Conservation (phyloP, 2,113 vertebrate species). For the Tor tambroides region DNA sequence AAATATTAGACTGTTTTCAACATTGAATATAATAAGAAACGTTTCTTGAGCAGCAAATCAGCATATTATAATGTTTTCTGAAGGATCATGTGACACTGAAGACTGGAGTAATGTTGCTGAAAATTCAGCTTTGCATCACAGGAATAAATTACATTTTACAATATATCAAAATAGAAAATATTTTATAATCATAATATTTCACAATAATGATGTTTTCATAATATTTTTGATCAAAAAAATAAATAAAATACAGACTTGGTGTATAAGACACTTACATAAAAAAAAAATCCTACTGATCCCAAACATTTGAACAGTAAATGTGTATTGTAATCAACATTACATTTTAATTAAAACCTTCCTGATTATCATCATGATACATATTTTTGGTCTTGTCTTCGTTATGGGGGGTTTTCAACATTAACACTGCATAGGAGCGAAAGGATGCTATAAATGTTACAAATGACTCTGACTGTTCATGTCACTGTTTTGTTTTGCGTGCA, state of each 20-base stretch:
- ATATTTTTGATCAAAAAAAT: neutral
- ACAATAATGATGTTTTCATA: neutral
- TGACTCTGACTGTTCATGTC: constrained; percentile 28
- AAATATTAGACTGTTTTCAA: neutral
- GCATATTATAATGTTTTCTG: neutral
- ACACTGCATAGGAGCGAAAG: neutral
- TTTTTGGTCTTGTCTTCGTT: neutral
- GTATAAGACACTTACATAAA: neutral
- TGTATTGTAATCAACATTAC: neutral
- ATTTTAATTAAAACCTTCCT: neutral
- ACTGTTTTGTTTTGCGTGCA: constrained; percentile 27
- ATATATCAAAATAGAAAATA: no score
- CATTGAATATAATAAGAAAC: neutral
- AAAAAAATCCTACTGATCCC: neutral
- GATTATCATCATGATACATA: neutral
- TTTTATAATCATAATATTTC: neutral
- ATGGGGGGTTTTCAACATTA: neutral
- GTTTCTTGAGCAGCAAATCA: neutral
- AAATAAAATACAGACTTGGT: neutral
- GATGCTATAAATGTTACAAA: constrained; percentile 19
- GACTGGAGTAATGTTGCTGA: neutral
- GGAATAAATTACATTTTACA: neutral
- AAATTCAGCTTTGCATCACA: neutral
- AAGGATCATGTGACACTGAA: neutral
- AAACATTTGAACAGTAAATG: neutral